phyloP scores from a whole-genome alignment of 2,113 vertebrate genomes.

The Emydocephalus ijimae region DNA sequence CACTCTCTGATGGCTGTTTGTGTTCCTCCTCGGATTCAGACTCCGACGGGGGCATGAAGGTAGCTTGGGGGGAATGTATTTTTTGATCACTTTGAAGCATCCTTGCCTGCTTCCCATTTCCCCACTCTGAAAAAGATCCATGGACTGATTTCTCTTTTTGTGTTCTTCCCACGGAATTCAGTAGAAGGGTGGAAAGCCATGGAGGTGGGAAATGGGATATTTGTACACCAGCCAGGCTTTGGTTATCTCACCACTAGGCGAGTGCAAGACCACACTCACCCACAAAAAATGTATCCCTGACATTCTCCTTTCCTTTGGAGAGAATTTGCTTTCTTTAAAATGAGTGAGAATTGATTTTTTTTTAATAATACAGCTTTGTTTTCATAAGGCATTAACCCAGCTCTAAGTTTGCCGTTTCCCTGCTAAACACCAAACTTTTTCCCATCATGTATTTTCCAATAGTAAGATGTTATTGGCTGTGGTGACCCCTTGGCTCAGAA shows the following conservation, averaged over 20 bases:
- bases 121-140: not conserved
- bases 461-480: not conserved
- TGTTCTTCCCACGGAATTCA: not conserved
- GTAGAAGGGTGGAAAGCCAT: not conserved
- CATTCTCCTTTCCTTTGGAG: not conserved
- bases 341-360: not conserved
- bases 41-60: no score
- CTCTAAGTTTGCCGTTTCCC: not conserved
- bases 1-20: no score
- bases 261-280: not conserved
- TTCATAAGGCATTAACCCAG: not conserved
- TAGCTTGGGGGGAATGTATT: no score
- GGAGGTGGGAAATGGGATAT: not conserved
- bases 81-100: not conserved
- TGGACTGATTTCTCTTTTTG: not conserved
- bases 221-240: not conserved
- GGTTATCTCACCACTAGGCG: not conserved
- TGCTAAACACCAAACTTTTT: not conserved
- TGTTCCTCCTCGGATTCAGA: no score
- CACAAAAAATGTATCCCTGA: not conserved
- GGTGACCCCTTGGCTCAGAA: not conserved
- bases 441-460: not conserved
- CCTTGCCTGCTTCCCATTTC: not conserved
- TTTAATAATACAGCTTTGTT: not conserved
- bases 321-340: not conserved